Evolutionary conservation across 2,797 vertebrate genomes (phyloP).

Genomic region (Benthosema pterotum): DNA sequence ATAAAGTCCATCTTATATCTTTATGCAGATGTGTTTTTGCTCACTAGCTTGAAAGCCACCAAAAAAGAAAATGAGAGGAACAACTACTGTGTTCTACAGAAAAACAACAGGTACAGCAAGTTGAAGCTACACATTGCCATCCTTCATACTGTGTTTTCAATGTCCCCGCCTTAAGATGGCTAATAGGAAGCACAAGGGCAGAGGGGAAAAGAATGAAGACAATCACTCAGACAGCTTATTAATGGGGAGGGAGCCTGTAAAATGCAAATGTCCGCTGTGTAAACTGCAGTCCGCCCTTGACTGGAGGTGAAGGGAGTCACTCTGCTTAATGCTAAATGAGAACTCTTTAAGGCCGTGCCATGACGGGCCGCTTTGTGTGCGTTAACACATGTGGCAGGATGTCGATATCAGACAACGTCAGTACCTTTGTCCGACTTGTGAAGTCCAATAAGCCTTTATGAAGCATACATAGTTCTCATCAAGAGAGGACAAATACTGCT

Average conservation of each 20-base stretch:
- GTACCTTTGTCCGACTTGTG: slow-evolving; percentile 41
- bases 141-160: slow-evolving; percentile 46
- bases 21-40: neutral
- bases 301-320: slow-evolving; percentile 73
- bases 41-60: neutral
- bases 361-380: slow-evolving; percentile 59
- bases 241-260: slow-evolving; percentile 55
- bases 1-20: no score
- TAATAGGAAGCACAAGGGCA: slow-evolving; percentile 36
- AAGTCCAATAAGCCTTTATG: slow-evolving; percentile 39
- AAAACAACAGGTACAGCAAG: slow-evolving; percentile 17
- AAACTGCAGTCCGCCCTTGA: slow-evolving; percentile 71
- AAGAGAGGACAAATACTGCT: slow-evolving; percentile 28
- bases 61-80: slow-evolving; percentile 18
- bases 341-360: slow-evolving; percentile 56
- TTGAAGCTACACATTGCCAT: slow-evolving; percentile 27
- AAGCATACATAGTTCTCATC: slow-evolving; percentile 25
- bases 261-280: slow-evolving; percentile 69
- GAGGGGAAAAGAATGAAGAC: slow-evolving; percentile 42
- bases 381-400: slow-evolving; percentile 57
- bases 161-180: slow-evolving; percentile 48
- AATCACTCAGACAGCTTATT: slow-evolving; percentile 62
- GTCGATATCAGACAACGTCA: slow-evolving; percentile 57
- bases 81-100: slow-evolving; percentile 1
- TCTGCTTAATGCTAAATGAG: slow-evolving; percentile 70